phyloP scores from a whole-genome alignment of 2,888 invertebrate genomes.

The Adelognathus sp. region DNA sequence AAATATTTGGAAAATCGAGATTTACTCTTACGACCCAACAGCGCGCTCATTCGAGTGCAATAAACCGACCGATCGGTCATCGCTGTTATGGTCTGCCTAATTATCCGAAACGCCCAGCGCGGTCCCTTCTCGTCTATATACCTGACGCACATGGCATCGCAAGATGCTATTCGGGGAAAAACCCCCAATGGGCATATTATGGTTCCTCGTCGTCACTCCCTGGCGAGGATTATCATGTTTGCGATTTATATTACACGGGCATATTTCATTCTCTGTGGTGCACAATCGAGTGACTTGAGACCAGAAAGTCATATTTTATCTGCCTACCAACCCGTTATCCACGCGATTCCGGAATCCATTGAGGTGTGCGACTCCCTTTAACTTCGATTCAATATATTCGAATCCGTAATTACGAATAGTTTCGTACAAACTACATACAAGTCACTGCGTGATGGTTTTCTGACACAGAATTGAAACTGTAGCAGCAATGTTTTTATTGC shows the following conservation, averaged over 20 bases:
- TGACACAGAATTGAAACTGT: too few relatives aligned
- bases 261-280: background rate
- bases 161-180: background rate
- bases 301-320: too few relatives aligned
- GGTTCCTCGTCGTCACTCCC: background rate
- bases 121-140: background rate
- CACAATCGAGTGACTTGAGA: background rate
- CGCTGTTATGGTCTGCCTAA: background rate
- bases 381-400: too few relatives aligned
- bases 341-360: too few relatives aligned
- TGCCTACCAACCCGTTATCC: too few relatives aligned
- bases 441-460: too few relatives aligned
- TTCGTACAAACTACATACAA: too few relatives aligned
- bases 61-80: constrained; percentile 1
- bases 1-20: background rate
- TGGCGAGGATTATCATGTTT: constrained; percentile 5
- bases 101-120: constrained; percentile 6
- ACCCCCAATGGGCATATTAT: background rate
- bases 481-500: too few relatives aligned
- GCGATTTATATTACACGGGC: constrained; percentile 1
- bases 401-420: too few relatives aligned
- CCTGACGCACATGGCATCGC: constrained; percentile 6
- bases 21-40: background rate
- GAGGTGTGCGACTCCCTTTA: too few relatives aligned
- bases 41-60: background rate